Conservation (phyloP, 2,113 vertebrate species). For the Bufo bufo region DNA sequence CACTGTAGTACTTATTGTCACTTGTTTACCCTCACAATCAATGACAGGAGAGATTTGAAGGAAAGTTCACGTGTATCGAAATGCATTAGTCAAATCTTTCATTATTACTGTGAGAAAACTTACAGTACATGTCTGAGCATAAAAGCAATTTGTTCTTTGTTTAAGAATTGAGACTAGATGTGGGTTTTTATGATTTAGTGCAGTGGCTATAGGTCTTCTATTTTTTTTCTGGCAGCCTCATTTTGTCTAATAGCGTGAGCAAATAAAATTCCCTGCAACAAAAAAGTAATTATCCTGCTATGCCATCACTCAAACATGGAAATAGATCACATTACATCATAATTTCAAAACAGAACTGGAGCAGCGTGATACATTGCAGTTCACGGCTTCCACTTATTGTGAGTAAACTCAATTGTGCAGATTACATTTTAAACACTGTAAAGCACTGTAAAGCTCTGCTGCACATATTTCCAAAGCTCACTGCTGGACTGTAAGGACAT, state of each 20-base stretch:
- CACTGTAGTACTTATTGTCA: no score
- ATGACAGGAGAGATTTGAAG: not conserved
- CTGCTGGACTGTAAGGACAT: slow-evolving; percentile 61
- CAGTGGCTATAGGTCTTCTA: slow-evolving; percentile 30
- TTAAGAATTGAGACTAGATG: not conserved
- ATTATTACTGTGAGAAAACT: slow-evolving; percentile 17
- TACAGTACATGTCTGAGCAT: not conserved
- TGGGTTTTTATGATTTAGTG: slow-evolving; percentile 39
- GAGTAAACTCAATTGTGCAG: slow-evolving; percentile 61
- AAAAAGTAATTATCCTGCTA: slow-evolving; percentile 60
- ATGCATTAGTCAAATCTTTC: not conserved
- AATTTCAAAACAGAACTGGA: slow-evolving; percentile 64
- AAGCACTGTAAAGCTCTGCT: slow-evolving; percentile 58
- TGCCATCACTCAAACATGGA: slow-evolving; percentile 53
- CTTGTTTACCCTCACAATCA: not conserved
- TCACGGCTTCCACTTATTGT: slow-evolving; percentile 48
- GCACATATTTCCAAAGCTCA: slow-evolving; percentile 37
- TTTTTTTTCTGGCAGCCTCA: not conserved
- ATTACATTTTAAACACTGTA: slow-evolving; percentile 61
- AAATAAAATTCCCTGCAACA: slow-evolving; percentile 39
- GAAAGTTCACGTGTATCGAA: not conserved
- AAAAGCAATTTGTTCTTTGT: slow-evolving; percentile 10
- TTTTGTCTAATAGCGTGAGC: slow-evolving; percentile 36
- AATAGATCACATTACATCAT: slow-evolving; percentile 58
- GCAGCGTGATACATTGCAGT: slow-evolving; percentile 63